Evolutionary conservation across 2,113 vertebrate species (phyloP).

Genomic region (Romanogobio albipinnatus): DNA sequence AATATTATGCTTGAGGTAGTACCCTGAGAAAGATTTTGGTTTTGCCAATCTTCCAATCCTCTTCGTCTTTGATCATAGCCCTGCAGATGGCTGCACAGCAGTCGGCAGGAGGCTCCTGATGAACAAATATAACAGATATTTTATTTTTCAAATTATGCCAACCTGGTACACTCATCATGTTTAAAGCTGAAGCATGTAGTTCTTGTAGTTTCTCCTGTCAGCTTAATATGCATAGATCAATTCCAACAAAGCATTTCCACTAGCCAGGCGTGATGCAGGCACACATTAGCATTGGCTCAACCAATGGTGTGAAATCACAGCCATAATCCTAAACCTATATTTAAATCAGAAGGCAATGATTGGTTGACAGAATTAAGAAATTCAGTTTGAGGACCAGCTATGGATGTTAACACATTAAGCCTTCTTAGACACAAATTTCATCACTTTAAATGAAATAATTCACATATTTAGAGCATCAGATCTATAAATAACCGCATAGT

Average conservation of each 20-base stretch:
- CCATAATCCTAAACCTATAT: neutral
- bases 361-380: neutral
- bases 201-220: neutral
- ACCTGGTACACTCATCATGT: neutral
- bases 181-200: neutral
- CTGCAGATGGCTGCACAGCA: slow-evolving; percentile 81
- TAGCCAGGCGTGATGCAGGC: neutral
- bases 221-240: neutral
- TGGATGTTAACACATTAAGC: neutral
- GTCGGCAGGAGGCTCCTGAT: slow-evolving; percentile 68
- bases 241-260: neutral
- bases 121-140: slow-evolving; percentile 44
- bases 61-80: slow-evolving; percentile 71
- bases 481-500: neutral
- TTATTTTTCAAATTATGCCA: neutral
- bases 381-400: neutral
- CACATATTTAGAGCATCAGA: neutral
- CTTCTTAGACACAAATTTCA: neutral
- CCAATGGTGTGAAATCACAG: neutral
- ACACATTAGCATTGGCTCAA: neutral
- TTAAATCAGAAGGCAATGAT: neutral
- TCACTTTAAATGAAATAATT: slow-evolving; percentile 5
- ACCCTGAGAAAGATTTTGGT: slow-evolving; percentile 95
- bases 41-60: slow-evolving; percentile 88
- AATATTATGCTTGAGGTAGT: slow-evolving; percentile 60